Base-by-base conservation (phyloP, 2,888 invertebrate species). In the Apodemia hepburni region DNA sequence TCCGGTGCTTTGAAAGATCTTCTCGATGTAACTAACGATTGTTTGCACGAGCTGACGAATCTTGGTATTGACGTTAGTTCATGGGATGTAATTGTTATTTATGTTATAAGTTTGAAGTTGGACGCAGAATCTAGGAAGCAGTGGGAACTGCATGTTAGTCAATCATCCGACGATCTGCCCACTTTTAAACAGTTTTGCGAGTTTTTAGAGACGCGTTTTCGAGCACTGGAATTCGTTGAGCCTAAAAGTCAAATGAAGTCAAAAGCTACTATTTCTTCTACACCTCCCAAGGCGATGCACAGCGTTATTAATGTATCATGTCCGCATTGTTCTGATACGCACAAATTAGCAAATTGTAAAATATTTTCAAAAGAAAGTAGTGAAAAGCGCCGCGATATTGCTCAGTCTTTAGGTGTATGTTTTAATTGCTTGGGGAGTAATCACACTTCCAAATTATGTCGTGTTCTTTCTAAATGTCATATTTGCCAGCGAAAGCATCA, bases 81-180 rank as follows among this genome's bases (percentile, higher is more conserved):
- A 18, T 66, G 66, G 64, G 65, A 66, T 51, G 45, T 66, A 11
- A 64, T 68, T 58, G 49, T 68, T 58, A 59, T 62, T 29, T 65
- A 68, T 60, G 54, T 68, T 29, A 61, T 63, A 3, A 61, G 65
- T 18, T 63, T 62, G 51, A 66, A 65, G 61, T 66, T 68, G 65
- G 64, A 68, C 60, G 17, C 58, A 57, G 66, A 68, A 60, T 54
- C 61, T 35, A n/a, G 63, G n/a, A 63, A 64, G 33, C 59, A 61
- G 35, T 66, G 66, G 62, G 60, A 66, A 54, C 27, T 66, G 33
- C 33, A 62, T 42, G 58, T 58, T 35, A 61, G 45, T 54, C 51
- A 51, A 27, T 58, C 51, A 58, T 17, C 58, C 15, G 60, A 62
- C 42, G 58, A 66, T 42, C 49, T 64, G 54, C 66, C 58, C n/a